Base-by-base conservation (phyloP, 1,140 invertebrate genomes). In the Dendrolimus punctatus region DNA sequence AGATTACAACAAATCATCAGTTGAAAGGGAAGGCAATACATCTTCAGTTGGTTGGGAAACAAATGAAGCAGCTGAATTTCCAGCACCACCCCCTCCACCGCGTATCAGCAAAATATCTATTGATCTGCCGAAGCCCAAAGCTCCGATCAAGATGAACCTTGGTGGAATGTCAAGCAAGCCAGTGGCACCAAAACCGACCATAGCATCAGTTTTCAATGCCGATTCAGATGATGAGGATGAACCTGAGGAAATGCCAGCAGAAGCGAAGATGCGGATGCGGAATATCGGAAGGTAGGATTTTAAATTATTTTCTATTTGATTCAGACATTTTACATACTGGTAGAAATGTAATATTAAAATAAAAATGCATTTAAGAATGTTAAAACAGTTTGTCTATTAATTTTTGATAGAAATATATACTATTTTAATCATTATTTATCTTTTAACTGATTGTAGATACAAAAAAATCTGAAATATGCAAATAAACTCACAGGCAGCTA, bases 251-350 rank as follows among this genome's bases (percentile, higher is more conserved):
- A 97, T 97, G 95, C 96, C 96, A 5, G 92, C 95, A 36, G 95
- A 97, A 87, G 95, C 95, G 8, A 91, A 91, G 65, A 97, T 97
- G 95, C 91, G 95, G 58, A 97, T 97, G 96, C 91, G 94, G 86
- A 98, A 98, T 88, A 95, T 97, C 85, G 96, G 96, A 62, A 91
- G 93, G 93, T n/a, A n/a, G n/a, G n/a, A n/a, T n/a, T n/a, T n/a
- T n/a, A n/a, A n/a, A n/a, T n/a, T n/a, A n/a, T n/a, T n/a, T n/a
- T n/a, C n/a, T n/a, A n/a, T n/a, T n/a, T n/a, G n/a, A n/a, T n/a
- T n/a, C n/a, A n/a, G n/a, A n/a, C n/a, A n/a, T n/a, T n/a, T n/a
- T n/a, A n/a, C n/a, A n/a, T n/a, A n/a, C n/a, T n/a, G n/a, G n/a
- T n/a, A n/a, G n/a, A n/a, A n/a, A n/a, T n/a, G n/a, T n/a, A n/a